Conservation (phyloP, 2,888 invertebrate genomes). For the Eumacrocentrus americanus region DNA sequence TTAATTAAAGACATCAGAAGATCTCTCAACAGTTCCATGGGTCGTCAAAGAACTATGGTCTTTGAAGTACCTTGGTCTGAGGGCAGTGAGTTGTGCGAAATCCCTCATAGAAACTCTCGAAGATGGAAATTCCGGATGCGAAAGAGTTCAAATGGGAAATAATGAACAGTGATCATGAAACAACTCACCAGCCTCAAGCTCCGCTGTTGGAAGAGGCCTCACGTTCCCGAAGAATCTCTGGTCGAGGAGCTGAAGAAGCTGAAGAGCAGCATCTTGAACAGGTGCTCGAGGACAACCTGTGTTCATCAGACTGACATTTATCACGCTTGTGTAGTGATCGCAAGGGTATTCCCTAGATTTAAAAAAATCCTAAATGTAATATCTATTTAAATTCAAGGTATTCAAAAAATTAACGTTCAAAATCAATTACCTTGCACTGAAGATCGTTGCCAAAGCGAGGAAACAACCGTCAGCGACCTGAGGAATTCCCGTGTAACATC, state of each 20-base stretch:
- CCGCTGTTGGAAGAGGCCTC: conserved; percentile 72
- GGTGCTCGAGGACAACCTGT: conserved; percentile 91
- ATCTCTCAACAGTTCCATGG: conserved; percentile 54
- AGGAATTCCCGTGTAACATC: conserved; percentile 91
- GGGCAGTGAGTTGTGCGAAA: conserved; percentile 59
- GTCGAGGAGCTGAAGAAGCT: conserved; percentile 90
- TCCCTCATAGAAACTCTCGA: conserved; percentile 24
- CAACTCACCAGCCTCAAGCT: conserved; percentile 74
- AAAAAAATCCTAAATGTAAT: conserved; percentile 8
- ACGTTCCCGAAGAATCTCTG: conserved; percentile 92
- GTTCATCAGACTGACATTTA: conserved; percentile 96
- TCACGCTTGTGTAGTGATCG: conserved; percentile 96
- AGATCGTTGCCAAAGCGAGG: conserved; percentile 92
- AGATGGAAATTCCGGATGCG: not conserved
- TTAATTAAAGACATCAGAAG: too few relatives aligned
- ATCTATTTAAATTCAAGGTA: conserved; percentile 2
- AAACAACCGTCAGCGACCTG: conserved; percentile 97
- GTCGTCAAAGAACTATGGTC: conserved; percentile 55
- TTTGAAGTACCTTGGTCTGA: conserved; percentile 62
- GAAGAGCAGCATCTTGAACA: conserved; percentile 93
- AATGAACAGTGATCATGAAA: not conserved
- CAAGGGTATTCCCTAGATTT: conserved; percentile 90
- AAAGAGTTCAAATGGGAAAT: conserved; percentile 1
- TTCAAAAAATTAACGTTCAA: not conserved
- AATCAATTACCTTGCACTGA: conserved; percentile 88